Base-by-base conservation (phyloP, 1,140 invertebrate genomes). In the Drosophila watanabei region DNA sequence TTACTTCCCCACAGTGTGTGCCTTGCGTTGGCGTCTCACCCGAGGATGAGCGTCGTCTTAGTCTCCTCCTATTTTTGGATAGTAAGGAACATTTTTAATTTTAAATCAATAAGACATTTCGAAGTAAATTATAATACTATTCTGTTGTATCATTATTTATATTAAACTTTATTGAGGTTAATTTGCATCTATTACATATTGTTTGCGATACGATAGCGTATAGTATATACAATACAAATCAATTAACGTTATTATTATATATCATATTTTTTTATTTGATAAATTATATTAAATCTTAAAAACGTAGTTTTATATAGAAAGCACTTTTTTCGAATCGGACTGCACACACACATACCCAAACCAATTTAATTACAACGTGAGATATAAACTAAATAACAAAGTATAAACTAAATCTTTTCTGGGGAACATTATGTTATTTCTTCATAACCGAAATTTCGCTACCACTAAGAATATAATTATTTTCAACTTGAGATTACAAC, bases 161-260 rank as follows among this genome's bases (percentile, higher is more conserved):
- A 32, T 54, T 80, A 72, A 61, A 79, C 33, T 80, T 80, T 80
- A 79, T 80, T 79, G 68, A 73, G 37, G 76, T 79, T 79, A 73
- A 60, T 57, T 73, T 56, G 60, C 18, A 49, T 79, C 61, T 79
- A 61, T 72, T 79, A 73, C 68, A 73, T 54, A 35, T 56, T 54
- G 2, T 73, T 79, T 73, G 28, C 43, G 60, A 80, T 60, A 79
- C 52, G 20, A 56, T 80, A 61, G 57, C 57, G 43, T 79, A 37
- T 37, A 57, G 66, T 80, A 80, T 80, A 61, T 80, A 80, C 78
- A 80, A 64, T 61, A 72, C 41, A 64, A 79, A 60, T 48, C 28
- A 73, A 79, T 45, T 18, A 62, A 65, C 56, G 48, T 20, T 30
- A 9, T 62, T 78, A 51, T 57, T 35, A 69, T 68, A 52, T 71